phyloP scores from a whole-genome alignment of 2,888 invertebrate species.

The Latrodectus hesperus region DNA sequence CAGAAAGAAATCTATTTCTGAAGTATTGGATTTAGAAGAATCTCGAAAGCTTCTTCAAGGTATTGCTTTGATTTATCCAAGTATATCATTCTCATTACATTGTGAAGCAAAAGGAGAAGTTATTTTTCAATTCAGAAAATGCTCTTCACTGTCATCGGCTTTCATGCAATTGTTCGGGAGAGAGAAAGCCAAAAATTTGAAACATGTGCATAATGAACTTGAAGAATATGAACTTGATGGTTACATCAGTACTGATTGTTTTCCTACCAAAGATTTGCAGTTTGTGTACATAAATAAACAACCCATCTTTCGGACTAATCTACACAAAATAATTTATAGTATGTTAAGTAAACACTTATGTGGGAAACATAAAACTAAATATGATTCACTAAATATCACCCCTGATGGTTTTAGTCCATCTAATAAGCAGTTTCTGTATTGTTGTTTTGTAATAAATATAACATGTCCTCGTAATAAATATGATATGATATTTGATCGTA shows the following conservation, averaged over 20 bases:
- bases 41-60: constrained; percentile 80
- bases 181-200: constrained; percentile 75
- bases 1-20: constrained; percentile 78
- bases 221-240: constrained; percentile 78
- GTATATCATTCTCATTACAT: constrained; percentile 81
- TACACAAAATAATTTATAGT: constrained; percentile 77
- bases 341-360: constrained; percentile 74
- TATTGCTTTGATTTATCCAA: constrained; percentile 81
- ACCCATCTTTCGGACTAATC: constrained; percentile 77
- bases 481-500: constrained; percentile 77
- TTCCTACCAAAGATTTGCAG: constrained; percentile 77
- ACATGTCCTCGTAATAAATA: constrained; percentile 77
- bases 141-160: constrained; percentile 78
- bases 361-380: constrained; percentile 64
- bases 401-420: constrained; percentile 26
- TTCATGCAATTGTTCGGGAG: constrained; percentile 77
- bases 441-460: constrained; percentile 78
- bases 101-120: constrained; percentile 81
- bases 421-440: constrained; percentile 29
- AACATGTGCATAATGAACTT: constrained; percentile 75
- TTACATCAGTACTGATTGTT: constrained; percentile 78
- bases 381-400: not conserved
- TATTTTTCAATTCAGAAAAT: constrained; percentile 79
- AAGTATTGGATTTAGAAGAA: constrained; percentile 79
- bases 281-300: constrained; percentile 82